These are phyloP conservation scores for Pentalonia nigronervosa DNA, from an alignment of 1,140 invertebrate genomes.

Conservation along the genomic window DNA sequence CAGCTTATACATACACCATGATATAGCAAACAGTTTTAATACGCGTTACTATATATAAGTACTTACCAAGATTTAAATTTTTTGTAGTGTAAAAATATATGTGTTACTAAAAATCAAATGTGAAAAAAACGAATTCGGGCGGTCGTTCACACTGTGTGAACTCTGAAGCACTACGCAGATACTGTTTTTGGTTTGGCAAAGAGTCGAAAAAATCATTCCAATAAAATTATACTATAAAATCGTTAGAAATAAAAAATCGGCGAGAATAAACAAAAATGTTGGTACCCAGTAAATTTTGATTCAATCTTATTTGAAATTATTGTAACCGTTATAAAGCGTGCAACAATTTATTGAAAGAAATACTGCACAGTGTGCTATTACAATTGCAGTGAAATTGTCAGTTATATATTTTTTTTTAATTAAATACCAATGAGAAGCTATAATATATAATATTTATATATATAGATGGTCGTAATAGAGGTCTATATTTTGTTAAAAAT, in stretches of 20 bases:
- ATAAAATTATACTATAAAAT: not conserved
- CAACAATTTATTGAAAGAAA: too few relatives aligned
- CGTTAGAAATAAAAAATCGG: not conserved
- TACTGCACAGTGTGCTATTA: too few relatives aligned
- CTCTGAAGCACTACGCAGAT: not conserved
- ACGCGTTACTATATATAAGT: not conserved
- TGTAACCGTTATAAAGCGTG: too few relatives aligned
- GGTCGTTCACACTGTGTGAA: constrained; percentile 21
- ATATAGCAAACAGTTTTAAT: not conserved
- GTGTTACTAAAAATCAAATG: not conserved
- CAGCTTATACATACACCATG: not conserved
- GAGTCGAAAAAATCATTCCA: not conserved
- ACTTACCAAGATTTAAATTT: not conserved
- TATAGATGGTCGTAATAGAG: not conserved
- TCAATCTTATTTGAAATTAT: too few relatives aligned
- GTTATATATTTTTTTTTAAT: not conserved
- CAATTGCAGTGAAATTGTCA: not conserved
- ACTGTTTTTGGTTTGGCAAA: constrained; percentile 2
- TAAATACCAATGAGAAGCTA: not conserved
- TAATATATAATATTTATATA: not conserved
- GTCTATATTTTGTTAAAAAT: not conserved
- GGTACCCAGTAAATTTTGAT: not conserved
- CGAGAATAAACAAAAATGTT: not conserved
- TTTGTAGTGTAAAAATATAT: not conserved
- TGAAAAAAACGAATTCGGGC: not conserved